These are phyloP conservation scores for Pogona vitticeps DNA, from an alignment of 2,113 vertebrate genomes.

Conservation along the genomic window DNA sequence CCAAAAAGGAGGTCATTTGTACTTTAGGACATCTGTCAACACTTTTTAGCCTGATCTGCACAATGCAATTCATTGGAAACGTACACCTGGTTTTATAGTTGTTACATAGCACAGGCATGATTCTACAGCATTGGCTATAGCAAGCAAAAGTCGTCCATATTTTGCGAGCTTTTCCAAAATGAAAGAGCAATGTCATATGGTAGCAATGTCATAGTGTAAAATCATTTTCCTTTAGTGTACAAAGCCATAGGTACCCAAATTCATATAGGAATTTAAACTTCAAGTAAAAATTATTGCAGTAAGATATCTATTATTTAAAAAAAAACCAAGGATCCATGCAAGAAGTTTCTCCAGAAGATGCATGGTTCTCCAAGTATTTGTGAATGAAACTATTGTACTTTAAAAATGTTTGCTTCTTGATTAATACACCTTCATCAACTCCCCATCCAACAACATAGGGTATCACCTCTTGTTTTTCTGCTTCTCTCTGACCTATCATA, in stretches of 20 bases:
- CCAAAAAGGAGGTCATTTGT: constrained; percentile 85
- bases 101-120: not conserved
- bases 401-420: not conserved
- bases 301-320: too few relatives aligned
- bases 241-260: not conserved
- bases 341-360: not conserved
- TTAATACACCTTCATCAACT: not conserved
- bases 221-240: not conserved
- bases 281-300: constrained; percentile 4
- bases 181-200: constrained; percentile 9
- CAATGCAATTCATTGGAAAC: constrained; percentile 74
- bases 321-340: not conserved
- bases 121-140: constrained; percentile 24
- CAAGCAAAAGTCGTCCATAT: constrained; percentile 29
- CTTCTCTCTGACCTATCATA: not conserved
- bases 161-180: constrained; percentile 24
- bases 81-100: constrained; percentile 69
- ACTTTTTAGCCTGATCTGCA: constrained; percentile 81
- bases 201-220: constrained; percentile 6
- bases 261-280: not conserved
- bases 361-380: not conserved
- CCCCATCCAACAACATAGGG: not conserved
- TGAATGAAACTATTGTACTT: too few relatives aligned
- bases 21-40: constrained; percentile 83
- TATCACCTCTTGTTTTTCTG: not conserved